Base-by-base conservation (phyloP, 2,797 vertebrate species). In the Takifugu ocellatus region DNA sequence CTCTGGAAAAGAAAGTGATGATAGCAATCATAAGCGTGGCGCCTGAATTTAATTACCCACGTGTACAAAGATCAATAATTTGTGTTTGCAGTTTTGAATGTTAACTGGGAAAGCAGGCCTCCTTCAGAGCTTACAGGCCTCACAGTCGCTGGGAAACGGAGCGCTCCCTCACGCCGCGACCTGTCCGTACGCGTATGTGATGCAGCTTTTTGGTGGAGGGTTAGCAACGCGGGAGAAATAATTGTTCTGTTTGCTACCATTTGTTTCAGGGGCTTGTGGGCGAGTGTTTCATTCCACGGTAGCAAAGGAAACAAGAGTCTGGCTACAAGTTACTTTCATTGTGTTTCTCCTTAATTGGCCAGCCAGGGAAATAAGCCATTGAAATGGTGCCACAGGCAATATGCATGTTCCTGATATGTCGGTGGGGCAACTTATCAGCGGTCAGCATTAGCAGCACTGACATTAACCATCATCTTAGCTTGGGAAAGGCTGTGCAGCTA, bases 321-420 rank as follows among this genome's bases (percentile, higher is more conserved):
- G 78, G 79, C 82, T 77, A 75, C 78, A 79, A 74, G 78, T 70
- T 70, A 70, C 80, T 81, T 87, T 79, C 78, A 84, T 86, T 82
- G 81, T 80, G 81, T 79, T 72, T 60, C 90, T 89, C 91, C 91
- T 84, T 98, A 96, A 97, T 96, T 97, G 92, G 93, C 82, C 92
- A 88, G 74, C 93, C 56, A 92, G 93, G 93, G 94, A 96, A 94
- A 96, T 93, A 89, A 93, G 75, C 80, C 74, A 79, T 79, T 90
- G 88, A 88, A 94, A 91, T 89, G 84, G 92, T 90, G 88, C 90
- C 84, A 89, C 90, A 82, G 82, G 87, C 87, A 91, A 87, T 82
- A 72, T 85, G 81, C 87, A 90, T 84, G 76, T 82, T 81, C 79
- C 75, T 84, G 87, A 81, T 87, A 90, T 89, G 74, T 72, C 71